Evolutionary conservation across 2,888 invertebrate species (phyloP).

Genomic region (Zootermopsis nevadensis): DNA sequence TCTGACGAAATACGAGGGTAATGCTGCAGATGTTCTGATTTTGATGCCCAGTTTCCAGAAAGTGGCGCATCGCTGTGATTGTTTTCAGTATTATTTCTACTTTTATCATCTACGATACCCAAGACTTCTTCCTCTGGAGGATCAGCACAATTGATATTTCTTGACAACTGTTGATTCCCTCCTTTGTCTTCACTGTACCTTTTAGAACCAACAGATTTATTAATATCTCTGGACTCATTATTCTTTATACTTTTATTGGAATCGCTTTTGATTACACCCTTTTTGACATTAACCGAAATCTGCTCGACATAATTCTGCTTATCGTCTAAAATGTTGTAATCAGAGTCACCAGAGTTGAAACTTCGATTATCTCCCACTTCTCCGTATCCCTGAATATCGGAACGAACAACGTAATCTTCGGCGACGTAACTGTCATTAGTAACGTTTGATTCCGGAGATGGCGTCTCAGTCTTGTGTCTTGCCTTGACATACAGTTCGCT

Average conservation of each 20-base stretch:
- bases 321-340: slow-evolving; percentile 69
- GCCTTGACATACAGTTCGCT: background rate
- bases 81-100: slow-evolving; percentile 54
- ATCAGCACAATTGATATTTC: slow-evolving; percentile 55
- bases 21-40: background rate
- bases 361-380: slow-evolving; percentile 15
- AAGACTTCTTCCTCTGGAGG: slow-evolving; percentile 66
- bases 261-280: background rate
- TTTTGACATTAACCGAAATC: slow-evolving; percentile 58
- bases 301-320: slow-evolving; percentile 60
- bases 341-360: slow-evolving; percentile 64
- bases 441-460: background rate
- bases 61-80: background rate
- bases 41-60: background rate
- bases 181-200: background rate
- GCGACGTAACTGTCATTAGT: background rate
- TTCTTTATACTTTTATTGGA: background rate
- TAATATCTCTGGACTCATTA: background rate
- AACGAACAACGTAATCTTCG: background rate
- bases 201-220: background rate
- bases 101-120: slow-evolving; percentile 62
- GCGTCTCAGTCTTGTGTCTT: background rate
- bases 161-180: background rate
- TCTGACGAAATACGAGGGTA: slow-evolving; percentile 38
- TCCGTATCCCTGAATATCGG: background rate